Conservation (phyloP, 2,888 invertebrate genomes). For the Notodonta dromedarius region DNA sequence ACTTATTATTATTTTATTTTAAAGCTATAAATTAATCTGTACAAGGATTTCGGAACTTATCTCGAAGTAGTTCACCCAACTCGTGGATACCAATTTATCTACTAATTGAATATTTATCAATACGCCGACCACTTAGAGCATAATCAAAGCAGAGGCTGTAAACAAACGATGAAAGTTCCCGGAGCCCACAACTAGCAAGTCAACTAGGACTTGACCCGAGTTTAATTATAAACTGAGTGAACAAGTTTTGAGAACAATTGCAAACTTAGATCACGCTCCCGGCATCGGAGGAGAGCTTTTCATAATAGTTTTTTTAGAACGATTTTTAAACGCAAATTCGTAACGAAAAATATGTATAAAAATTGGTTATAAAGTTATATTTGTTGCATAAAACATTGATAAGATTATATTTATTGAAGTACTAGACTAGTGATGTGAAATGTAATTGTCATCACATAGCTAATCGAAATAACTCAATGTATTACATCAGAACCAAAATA, state of each 20-base stretch:
- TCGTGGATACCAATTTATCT: conserved; percentile 22
- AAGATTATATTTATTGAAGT: no score
- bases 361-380: no score
- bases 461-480: no score
- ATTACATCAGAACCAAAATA: no score
- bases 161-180: conserved; percentile 72
- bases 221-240: conserved; percentile 80
- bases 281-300: conserved; percentile 52
- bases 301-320: conserved; percentile 28
- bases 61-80: conserved; percentile 5
- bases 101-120: conserved; percentile 57
- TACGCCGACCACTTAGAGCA: conserved; percentile 58
- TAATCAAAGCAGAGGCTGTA: conserved; percentile 66
- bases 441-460: no score
- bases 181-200: conserved; percentile 63
- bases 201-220: conserved; percentile 71
- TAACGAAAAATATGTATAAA: no score
- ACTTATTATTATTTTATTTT: neutral
- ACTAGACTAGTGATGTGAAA: no score
- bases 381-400: no score
- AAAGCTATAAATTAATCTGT: neutral
- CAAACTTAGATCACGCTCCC: conserved; percentile 62
- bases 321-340: neutral
- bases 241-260: conserved; percentile 69
- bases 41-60: neutral